Evolutionary conservation across 2,888 invertebrate species (phyloP), one percentile per base, ranked within the genome.

Genomic region (Ypsolopha sequella): DNA sequence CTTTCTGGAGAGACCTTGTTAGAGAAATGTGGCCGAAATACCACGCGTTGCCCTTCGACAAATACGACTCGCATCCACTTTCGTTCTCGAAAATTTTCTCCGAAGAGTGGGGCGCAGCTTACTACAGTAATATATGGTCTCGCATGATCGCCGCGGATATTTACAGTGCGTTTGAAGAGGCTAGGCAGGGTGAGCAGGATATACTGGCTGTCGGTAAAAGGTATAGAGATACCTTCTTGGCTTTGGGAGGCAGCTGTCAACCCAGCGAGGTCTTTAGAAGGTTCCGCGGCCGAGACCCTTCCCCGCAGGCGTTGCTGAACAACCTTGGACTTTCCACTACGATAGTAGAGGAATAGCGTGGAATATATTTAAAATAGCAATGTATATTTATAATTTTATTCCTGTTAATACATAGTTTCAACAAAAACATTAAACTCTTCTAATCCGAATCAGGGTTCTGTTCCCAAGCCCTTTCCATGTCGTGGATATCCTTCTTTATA

Each of bases 241-340:
- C 94, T 0, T 87, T 91, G 3, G 97, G 96, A 7, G 96, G 97
- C 4, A 92, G 93, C 55, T 90, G 92, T 58, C 91, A 94, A 58
- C 91, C 95, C 0, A 91, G 90, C 55, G 95, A 97, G 81, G 91
- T 96, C 6, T 98, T 98, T 79, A 88, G 97, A 53, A 89, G 93
- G 66, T 98, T 98, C 79, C 89, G 96, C 56, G 98, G 98, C 0
- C 89, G 98, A 49, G 97, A 98, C 80, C 97, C 97, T 0, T 94
- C 94, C 1, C 92, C 93, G 0, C 92, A 94, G 66, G 95, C 96
- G 0, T 76, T 97, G 41, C 76, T 97, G 0, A 91, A 89, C 59
- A 89, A 89, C 54, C 80, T 92, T 47, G 89, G 90, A 41, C 70
- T 90, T 55, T 84, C 85, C 54, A 84, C 74, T 52, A 70, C 70